Conservation (phyloP, 2,888 invertebrate species). For the Tenthredo distinguenda region DNA sequence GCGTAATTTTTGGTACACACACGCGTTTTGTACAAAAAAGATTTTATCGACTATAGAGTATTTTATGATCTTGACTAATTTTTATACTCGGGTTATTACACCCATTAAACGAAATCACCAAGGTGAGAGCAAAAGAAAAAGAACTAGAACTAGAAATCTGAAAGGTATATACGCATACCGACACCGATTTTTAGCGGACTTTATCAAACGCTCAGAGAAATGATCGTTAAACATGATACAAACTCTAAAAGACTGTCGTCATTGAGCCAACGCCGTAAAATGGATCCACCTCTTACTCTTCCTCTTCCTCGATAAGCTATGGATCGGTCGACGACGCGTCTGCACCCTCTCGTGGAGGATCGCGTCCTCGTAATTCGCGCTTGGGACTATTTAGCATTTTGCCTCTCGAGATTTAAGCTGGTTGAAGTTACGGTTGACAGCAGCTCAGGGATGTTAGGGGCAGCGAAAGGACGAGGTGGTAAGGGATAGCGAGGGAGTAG, state of each 20-base stretch:
- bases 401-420: conserved; percentile 59
- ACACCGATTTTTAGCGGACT: not conserved
- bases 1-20: not conserved
- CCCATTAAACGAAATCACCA: not conserved
- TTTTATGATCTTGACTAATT: not conserved
- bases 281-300: conserved; percentile 59
- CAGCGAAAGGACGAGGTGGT: conserved; percentile 42
- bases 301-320: conserved; percentile 18
- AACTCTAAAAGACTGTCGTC: not conserved
- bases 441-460: conserved; percentile 52
- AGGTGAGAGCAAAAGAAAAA: not conserved
- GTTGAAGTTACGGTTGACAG: conserved; percentile 62
- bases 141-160: not conserved
- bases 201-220: not conserved
- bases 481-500: conserved; percentile 49
- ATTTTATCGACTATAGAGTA: not conserved
- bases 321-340: conserved; percentile 32
- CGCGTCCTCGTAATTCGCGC: conserved; percentile 39
- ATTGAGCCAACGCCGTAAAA: not conserved
- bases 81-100: not conserved
- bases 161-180: not conserved
- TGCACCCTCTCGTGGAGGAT: conserved; percentile 23
- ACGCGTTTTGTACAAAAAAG: not conserved
- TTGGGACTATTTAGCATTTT: conserved; percentile 59
- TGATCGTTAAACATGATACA: not conserved